Conservation (phyloP, 2,113 vertebrate genomes). For the Sinocyclocheilus grahami region DNA sequence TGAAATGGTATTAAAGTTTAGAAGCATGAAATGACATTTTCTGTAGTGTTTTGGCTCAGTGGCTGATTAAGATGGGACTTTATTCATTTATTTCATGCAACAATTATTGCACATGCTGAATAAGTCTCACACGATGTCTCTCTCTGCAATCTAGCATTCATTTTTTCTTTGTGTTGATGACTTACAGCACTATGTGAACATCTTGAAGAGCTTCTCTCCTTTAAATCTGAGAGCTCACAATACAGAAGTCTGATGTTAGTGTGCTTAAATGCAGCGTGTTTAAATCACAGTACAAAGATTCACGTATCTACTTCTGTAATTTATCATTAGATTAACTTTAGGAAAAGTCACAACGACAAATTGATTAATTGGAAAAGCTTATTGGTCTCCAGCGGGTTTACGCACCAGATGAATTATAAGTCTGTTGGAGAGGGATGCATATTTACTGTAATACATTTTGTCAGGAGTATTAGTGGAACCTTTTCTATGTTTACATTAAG, state of each 20-base stretch:
- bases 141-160: no score
- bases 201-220: neutral
- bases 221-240: conserved; percentile 23
- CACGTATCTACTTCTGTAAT: neutral
- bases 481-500: neutral
- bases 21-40: neutral
- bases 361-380: neutral
- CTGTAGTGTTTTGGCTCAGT: neutral
- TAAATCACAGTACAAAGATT: no score
- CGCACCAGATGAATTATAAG: neutral
- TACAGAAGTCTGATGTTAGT: neutral
- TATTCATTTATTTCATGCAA: neutral
- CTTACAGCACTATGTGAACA: conserved; percentile 22
- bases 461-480: neutral
- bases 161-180: neutral
- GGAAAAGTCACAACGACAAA: conserved; percentile 17
- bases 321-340: conserved; percentile 31
- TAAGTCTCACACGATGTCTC: neutral
- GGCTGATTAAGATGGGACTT: neutral
- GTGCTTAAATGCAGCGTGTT: neutral
- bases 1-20: no score
- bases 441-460: neutral
- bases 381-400: conserved; percentile 2
- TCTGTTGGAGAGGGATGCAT: neutral
- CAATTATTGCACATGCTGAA: neutral